Evolutionary conservation across 2,888 invertebrate genomes (phyloP).

Genomic region (Stenoptilia bipunctidactyla): DNA sequence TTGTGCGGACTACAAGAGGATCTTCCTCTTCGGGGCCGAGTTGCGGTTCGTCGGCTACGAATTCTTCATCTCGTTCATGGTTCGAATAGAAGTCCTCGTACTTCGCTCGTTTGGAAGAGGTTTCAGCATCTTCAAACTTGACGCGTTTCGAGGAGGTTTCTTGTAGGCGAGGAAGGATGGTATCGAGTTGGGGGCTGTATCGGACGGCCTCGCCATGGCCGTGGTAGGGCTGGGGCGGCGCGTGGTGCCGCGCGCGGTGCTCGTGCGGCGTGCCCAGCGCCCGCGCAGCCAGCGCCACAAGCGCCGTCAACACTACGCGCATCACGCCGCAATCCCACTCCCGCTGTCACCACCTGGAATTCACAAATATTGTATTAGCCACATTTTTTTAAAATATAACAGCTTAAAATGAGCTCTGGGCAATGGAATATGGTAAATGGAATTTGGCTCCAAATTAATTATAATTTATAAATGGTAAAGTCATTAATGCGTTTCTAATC

Average conservation of each 20-base stretch:
- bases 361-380: too few relatives aligned
- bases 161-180: conserved; percentile 56
- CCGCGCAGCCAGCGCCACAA: conserved; percentile 61
- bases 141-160: conserved; percentile 55
- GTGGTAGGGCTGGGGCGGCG: conserved; percentile 57
- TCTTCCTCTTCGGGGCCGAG: conserved; percentile 72
- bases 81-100: conserved; percentile 53
- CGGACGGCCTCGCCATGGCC: conserved; percentile 70
- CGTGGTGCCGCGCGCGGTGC: conserved; percentile 60
- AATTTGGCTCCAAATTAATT: too few relatives aligned
- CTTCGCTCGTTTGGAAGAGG: conserved; percentile 47
- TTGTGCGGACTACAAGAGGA: conserved; percentile 81
- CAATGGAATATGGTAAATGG: too few relatives aligned
- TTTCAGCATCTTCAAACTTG: conserved; percentile 32
- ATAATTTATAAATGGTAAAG: too few relatives aligned
- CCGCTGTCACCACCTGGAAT: conserved; percentile 57
- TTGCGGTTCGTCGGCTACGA: conserved; percentile 57
- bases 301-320: conserved; percentile 62
- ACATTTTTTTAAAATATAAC: too few relatives aligned
- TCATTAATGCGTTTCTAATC: too few relatives aligned
- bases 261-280: conserved; percentile 58
- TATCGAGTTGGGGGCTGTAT: conserved; percentile 66
- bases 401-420: too few relatives aligned
- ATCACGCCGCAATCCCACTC: conserved; percentile 45
- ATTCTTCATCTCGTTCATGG: conserved; percentile 44